Evolutionary conservation across 1,140 invertebrate species (phyloP), one percentile per base, ranked within the genome.

Genomic region (Oscheius sp.): DNA sequence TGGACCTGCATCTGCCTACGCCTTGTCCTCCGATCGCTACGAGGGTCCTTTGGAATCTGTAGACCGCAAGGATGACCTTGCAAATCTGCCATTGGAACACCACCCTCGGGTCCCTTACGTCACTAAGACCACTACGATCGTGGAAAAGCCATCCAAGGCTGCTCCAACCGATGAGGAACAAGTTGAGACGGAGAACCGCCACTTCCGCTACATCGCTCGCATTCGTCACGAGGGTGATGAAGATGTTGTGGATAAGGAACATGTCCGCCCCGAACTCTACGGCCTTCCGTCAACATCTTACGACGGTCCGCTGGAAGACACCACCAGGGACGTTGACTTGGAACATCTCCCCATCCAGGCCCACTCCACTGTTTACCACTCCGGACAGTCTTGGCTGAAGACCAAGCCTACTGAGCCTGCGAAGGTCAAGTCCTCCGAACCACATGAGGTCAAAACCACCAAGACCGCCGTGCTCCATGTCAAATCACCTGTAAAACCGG

Each of bases 161-260:
- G n/a, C n/a, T n/a, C n/a, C n/a, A n/a, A n/a, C n/a, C n/a, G n/a
- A n/a, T n/a, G n/a, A n/a, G n/a, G n/a, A n/a, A n/a, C n/a, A n/a
- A n/a, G n/a, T n/a, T n/a, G n/a, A n/a, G 34, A 7, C 66, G 29
- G 66, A 58, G 34, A 68, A 64, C 1, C 32, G 23, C 20, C 35
- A 35, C 52, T 26, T 68, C 34, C 66, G 46, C 3, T n/a, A 45
- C 10, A 35, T 76, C 38, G 66, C 58, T 59, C 72, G 58, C 29
- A 42, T 78, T 69, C 10, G 29, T 2, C 68, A 82, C 42, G 77
- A 72, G 42, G 32, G 76, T 18, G 73, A 74, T 32, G 76, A 78
- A 52, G 77, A 82, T 34, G 62, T 67, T 0, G 75, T 78, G 52
- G 71, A 78, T n/a, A 31, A 72, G 10, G 34, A 20, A 29, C 1